Base-by-base conservation (phyloP, 2,888 invertebrate species). In the Craniophora ligustri region DNA sequence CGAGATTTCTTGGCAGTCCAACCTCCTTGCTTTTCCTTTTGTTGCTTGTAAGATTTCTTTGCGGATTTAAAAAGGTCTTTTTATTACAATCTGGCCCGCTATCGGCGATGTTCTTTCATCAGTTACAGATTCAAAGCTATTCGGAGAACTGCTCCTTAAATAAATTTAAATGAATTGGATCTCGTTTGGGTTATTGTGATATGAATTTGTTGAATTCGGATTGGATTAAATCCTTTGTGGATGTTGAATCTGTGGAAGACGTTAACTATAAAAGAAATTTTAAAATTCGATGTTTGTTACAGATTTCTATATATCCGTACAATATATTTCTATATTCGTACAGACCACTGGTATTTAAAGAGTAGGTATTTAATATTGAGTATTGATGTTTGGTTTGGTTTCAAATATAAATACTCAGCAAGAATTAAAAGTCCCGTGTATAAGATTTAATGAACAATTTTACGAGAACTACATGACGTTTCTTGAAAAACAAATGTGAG, bases 41-140 rank as follows among this genome's bases (percentile, higher is more conserved):
- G 79, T 86, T 85, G 79, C 79, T 78, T 78, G 78, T 74, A 71
- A 81, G 81, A 85, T 84, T 85, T 79, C 81, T 78, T 75, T 76
- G 67, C 73, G 78, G 82, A 80, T 76, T 79, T 75, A 74, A 78
- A 75, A 71, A 58, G 45, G 67, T 75, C 70, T 78, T 82, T 76
- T 76, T 78, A 74, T 74, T 65, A 59, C 67, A 69, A 65, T 60
- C 68, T 70, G 63, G 62, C 41, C 48, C 61, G 60, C 66, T 73
- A 70, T 75, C 67, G 75, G 54, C 63, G 68, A 67, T 74, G 68
- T 72, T 75, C 72, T 75, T 78, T 76, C 67, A 71, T 55, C 55
- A 60, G 65, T 60, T 58, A 61, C 60, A 56, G 61, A 57, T 75
- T 61, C 54, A 67, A 61, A 62, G 62, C 58, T 53, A 36, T 67